Evolutionary conservation across 2,888 invertebrate genomes (phyloP).

Genomic region (Tachina lurida): DNA sequence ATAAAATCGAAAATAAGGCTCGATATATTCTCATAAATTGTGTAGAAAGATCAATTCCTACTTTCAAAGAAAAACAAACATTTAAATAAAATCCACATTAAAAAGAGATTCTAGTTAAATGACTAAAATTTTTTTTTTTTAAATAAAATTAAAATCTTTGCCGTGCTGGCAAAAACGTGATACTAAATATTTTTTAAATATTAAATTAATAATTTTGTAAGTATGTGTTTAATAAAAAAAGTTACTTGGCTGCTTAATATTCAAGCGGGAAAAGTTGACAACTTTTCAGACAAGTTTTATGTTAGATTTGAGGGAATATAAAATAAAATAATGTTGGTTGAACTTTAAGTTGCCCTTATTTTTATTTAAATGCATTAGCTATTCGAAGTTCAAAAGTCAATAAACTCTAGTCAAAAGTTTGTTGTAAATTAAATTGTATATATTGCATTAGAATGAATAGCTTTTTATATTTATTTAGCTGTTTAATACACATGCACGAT

Average conservation of each 20-base stretch:
- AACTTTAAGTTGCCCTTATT: not conserved
- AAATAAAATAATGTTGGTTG: too few species aligned
- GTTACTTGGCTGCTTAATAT: not conserved
- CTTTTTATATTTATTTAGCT: too few species aligned
- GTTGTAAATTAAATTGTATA: not conserved
- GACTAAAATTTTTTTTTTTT: not conserved
- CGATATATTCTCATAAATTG: slow-evolving; percentile 12
- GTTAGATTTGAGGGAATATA: not conserved
- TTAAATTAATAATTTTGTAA: too few species aligned
- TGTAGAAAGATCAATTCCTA: not conserved
- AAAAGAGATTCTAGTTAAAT: not conserved
- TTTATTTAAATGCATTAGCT: not conserved
- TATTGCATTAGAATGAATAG: too few species aligned
- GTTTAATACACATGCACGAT: too few species aligned
- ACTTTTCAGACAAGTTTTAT: not conserved
- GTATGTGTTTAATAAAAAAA: not conserved
- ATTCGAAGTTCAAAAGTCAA: not conserved
- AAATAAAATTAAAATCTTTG: not conserved
- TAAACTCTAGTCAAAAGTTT: not conserved
- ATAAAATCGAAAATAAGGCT: too few species aligned
- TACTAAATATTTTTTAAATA: not conserved
- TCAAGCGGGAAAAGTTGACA: not conserved
- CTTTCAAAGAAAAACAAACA: not conserved
- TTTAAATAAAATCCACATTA: not conserved
- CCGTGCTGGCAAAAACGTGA: not conserved